Conservation (phyloP, 2,888 invertebrate genomes). For the Hoplodrina blanda region DNA sequence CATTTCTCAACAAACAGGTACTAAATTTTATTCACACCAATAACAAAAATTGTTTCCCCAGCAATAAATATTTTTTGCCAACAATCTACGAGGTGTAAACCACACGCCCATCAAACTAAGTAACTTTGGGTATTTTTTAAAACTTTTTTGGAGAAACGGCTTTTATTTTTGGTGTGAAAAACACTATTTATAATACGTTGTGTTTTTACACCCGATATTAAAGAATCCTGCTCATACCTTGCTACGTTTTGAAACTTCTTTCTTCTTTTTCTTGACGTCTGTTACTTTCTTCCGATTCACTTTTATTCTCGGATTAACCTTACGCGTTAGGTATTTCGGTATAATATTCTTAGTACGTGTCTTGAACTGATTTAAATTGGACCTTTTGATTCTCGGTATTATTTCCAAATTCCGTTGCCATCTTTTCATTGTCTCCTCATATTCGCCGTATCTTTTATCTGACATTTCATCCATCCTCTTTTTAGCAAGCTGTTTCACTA, state of each 20-base stretch:
- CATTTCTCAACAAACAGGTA: too few relatives aligned
- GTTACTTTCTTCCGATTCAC: constrained; percentile 59
- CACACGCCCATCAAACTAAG: too few relatives aligned
- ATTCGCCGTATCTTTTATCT: constrained; percentile 68
- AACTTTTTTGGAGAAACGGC: too few relatives aligned
- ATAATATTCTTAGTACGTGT: constrained; percentile 79
- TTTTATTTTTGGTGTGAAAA: too few relatives aligned
- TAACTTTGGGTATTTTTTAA: too few relatives aligned
- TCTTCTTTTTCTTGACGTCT: constrained; percentile 18
- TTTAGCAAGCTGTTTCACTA: constrained; percentile 71
- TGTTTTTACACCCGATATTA: too few relatives aligned
- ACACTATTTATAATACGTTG: too few relatives aligned
- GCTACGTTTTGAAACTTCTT: constrained; percentile 23
- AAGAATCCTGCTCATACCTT: background rate
- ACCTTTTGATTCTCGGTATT: constrained; percentile 70
- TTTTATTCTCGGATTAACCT: constrained; percentile 71
- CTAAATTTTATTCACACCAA: too few relatives aligned
- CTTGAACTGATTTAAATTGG: constrained; percentile 57
- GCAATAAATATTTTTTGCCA: too few relatives aligned
- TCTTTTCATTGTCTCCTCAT: constrained; percentile 73
- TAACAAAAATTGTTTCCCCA: too few relatives aligned
- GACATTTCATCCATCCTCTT: constrained; percentile 71
- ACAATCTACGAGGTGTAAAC: too few relatives aligned
- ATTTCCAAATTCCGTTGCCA: constrained; percentile 78
- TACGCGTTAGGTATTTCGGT: constrained; percentile 78